Conservation (phyloP, 2,797 vertebrate genomes). For the Sternarchorhynchus goeldii region DNA sequence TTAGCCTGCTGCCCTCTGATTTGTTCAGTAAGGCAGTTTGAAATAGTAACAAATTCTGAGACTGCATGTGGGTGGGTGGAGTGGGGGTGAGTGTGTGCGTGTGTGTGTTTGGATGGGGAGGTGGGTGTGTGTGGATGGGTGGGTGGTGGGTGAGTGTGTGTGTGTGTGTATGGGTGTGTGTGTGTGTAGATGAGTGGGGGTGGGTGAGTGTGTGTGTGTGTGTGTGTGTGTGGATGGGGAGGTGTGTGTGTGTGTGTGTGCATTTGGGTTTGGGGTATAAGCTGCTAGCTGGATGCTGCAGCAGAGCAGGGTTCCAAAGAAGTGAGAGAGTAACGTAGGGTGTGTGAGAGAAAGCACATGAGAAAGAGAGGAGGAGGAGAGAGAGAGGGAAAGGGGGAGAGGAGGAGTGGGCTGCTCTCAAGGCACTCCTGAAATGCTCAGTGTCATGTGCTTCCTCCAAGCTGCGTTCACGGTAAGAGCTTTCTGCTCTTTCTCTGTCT, state of each 20-base stretch:
- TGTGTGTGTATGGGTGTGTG: slow-evolving; percentile 66
- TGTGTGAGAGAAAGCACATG: neutral
- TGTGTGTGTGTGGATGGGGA: too few species aligned
- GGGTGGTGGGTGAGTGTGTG: slow-evolving; percentile 63
- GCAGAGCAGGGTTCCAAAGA: slow-evolving; percentile 66
- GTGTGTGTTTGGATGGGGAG: too few species aligned
- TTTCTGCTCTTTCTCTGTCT: slow-evolving; percentile 48
- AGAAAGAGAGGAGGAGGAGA: slow-evolving; percentile 41
- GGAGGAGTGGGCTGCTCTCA: slow-evolving; percentile 31
- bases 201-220: too few species aligned
- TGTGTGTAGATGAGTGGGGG: neutral
- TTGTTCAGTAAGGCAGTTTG: slow-evolving; percentile 75
- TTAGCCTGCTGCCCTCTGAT: slow-evolving; percentile 44
- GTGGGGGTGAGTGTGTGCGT: too few species aligned
- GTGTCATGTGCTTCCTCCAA: slow-evolving; percentile 81
- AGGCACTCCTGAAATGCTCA: slow-evolving; percentile 71
- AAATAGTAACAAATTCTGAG: slow-evolving; percentile 79
- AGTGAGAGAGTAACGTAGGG: slow-evolving; percentile 52
- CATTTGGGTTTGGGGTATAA: slow-evolving; percentile 57
- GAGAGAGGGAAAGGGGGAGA: slow-evolving; percentile 33
- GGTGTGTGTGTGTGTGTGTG: slow-evolving; percentile 70
- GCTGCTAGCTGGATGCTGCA: slow-evolving; percentile 53
- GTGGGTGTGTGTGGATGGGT: slow-evolving; percentile 14
- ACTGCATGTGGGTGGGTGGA: slow-evolving; percentile 71
- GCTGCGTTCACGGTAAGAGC: slow-evolving; percentile 85